A percentile compares a stretch with the other conserved stretches of the same genome.
Conservation (phyloP, 2,888 invertebrate genomes). For the Melieria picta region DNA sequence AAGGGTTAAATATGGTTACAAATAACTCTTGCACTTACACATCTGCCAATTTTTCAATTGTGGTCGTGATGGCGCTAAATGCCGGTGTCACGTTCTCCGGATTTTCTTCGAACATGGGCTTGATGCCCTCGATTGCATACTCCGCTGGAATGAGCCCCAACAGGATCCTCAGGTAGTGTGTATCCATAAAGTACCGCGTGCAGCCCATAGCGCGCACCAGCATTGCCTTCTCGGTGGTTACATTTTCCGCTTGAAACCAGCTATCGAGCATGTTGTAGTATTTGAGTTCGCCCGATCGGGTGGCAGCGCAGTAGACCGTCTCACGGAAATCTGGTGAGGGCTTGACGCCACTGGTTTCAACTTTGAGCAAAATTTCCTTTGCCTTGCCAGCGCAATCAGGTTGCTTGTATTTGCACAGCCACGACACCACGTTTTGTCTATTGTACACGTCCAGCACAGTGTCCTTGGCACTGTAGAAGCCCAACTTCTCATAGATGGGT, state of each 20-base stretch:
- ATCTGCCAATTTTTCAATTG: constrained; percentile 43
- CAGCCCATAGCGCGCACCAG: constrained; percentile 76
- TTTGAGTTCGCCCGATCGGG: constrained; percentile 45
- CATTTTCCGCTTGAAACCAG: constrained; percentile 69
- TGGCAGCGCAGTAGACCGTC: constrained; percentile 51
- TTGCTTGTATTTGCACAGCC: constrained; percentile 74
- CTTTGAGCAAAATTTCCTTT: constrained; percentile 53
- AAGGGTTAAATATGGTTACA: too few species aligned
- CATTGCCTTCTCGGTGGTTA: constrained; percentile 74
- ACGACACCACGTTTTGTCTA: constrained; percentile 70
- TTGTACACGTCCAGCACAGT: constrained; percentile 70
- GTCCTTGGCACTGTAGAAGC: constrained; percentile 66
- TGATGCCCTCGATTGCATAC: constrained; percentile 49
- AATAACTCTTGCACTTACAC: constrained; percentile 43
- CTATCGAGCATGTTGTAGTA: constrained; percentile 74
- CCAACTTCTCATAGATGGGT: constrained; percentile 67
- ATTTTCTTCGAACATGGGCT: constrained; percentile 68
- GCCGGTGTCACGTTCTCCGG: constrained; percentile 56
- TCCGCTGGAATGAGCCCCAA: constrained; percentile 47
- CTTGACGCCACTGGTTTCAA: constrained; percentile 1
- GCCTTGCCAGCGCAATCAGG: constrained; percentile 69
- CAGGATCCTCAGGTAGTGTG: constrained; percentile 68
- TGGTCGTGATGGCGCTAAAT: constrained; percentile 46
- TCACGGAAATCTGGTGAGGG: constrained; percentile 52
- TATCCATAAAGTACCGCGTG: constrained; percentile 68